Base-by-base conservation (phyloP, 2,888 invertebrate species). In the Orthosia gracilis region DNA sequence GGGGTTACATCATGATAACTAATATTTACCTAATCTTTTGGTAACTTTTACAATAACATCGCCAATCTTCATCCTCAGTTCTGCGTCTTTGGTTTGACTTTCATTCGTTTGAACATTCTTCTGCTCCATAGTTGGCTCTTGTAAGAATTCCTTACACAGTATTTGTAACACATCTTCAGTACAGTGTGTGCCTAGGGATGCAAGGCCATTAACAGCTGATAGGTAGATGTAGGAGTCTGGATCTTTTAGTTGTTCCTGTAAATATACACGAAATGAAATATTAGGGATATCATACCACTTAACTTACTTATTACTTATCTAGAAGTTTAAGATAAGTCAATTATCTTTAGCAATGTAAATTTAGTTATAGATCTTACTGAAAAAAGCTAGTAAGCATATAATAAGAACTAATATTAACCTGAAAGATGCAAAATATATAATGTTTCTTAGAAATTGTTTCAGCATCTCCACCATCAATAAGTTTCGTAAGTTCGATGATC, bases 221-320 rank as follows among this genome's bases (percentile, higher is more conserved):
- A 99, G 93, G 91, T 99, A 99, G 73, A 99, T 96, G 90, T 98
- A 99, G 0, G 98, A 98, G 90, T 99, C 99, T 17, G 97, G 94
- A 87, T 98, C 97, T 89, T 97, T 97, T 1, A 99, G 91, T 93
- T 98, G 97, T 92, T 98, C 97, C 97, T 98, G 86, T 73, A 94
- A 65, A 59, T 62, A 49, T 50, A 45, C 26, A 49, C 58, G 66
- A 21, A 64, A 45, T 52, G 45, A 67, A 50, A 50, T 40, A 49
- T 40, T 21, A 31, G n/a, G 18, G n/a, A n/a, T 49, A 23, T 23
- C 5, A 49, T 9, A 23, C 40, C 9, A 40, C 11, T 23, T 12
- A 23, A 21, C 11, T 26, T 26, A 31, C 31, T 26, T 26, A 26
- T 26, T 31, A 31, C 31, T 31, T 31, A 31, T 31, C 31, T 40